Evolutionary conservation across 2,888 invertebrate genomes (phyloP), one percentile per base, ranked within the genome.

Genomic region (Troides aeacus): DNA sequence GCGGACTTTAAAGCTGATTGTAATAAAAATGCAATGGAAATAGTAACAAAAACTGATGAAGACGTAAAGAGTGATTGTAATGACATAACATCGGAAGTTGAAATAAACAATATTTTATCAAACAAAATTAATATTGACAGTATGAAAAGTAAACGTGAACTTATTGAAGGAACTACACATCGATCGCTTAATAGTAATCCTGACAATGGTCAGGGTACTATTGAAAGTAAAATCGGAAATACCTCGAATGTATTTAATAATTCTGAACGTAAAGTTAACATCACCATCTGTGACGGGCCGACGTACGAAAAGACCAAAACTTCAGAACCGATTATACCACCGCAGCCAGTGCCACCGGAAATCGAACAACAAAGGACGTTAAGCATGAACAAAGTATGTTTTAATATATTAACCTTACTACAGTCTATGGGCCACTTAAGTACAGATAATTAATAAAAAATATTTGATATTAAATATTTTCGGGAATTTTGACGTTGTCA

Each of bases 331-430:
- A 77, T 92, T 63, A 93, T 94, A 62, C 93, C 94, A n/a, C 94
- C 94, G 8, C 95, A 95, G 79, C 95, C 96, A 1, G 94, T 96
- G 8, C 96, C 96, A 4, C 96, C 96, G 0, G 97, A 97, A 86
- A 96, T 97, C 68, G 97, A 97, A 79, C 96, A 96, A 77, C 97
- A 97, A 81, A 94, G 97, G 75, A 94, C 95, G 66, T 93, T 95
- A 63, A 97, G 97, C 78, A 96, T 97, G 72, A 95, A 95, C 74
- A 97, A 97, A 94, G 98, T 96, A 88, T 39, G 39, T 39, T 39
- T 39, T 7, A 39, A 8, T 10, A 1, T 39, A 10, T 39, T 21
- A 21, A 21, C 8, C 10, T 39, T 39, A 39, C 5, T 2, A n/a
- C 10, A 59, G 5, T 18, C 15, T 17, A 15, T 18, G 12, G 15